These are phyloP conservation scores for Heliconius sara DNA, from an alignment of 2,888 invertebrate species.

Conservation along the genomic window DNA sequence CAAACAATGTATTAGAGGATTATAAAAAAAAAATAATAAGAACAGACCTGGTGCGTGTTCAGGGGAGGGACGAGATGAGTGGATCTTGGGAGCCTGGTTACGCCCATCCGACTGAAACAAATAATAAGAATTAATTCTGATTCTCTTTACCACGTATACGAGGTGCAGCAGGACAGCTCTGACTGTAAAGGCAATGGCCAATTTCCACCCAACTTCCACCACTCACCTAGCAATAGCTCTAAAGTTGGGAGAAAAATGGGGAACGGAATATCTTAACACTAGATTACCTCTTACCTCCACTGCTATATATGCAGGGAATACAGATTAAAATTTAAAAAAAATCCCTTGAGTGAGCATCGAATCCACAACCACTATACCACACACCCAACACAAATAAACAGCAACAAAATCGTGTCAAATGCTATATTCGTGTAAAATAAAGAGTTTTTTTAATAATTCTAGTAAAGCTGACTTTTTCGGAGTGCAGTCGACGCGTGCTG, in stretches of 20 bases:
- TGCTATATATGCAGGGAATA: neutral
- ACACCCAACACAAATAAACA: neutral
- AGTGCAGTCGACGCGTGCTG: constrained; percentile 9
- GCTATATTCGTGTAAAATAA: neutral
- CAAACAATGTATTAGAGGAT: neutral
- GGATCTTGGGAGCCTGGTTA: constrained; percentile 80
- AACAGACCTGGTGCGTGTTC: constrained; percentile 79
- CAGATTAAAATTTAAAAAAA: neutral
- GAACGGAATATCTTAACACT: neutral
- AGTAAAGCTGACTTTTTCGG: neutral
- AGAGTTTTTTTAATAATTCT: neutral
- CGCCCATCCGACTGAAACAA: constrained; percentile 82
- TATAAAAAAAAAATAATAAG: neutral
- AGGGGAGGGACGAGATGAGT: constrained; percentile 80
- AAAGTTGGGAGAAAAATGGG: no score
- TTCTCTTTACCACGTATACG: neutral
- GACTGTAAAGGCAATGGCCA: neutral
- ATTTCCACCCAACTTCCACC: no score
- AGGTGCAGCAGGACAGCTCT: neutral
- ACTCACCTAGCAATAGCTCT: no score
- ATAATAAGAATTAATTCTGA: constrained; percentile 4
- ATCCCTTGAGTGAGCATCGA: neutral
- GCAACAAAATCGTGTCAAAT: neutral
- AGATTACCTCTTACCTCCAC: no score
- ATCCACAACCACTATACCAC: neutral